Base-by-base conservation (phyloP, 2,797 vertebrate genomes). In the Oreortyx pictus region DNA sequence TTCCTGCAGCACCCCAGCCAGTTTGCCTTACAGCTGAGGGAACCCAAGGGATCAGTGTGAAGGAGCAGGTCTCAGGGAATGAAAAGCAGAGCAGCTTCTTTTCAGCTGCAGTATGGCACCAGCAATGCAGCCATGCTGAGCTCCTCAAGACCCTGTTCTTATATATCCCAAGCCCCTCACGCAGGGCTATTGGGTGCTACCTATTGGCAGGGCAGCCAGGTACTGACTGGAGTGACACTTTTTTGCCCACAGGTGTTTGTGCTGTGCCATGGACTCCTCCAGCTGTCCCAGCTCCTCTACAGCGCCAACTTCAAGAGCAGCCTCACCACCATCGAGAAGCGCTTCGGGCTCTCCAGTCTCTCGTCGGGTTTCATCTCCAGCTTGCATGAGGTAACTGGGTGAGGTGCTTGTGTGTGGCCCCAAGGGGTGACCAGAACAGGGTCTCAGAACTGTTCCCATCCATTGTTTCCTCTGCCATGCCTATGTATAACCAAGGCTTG, bases 221-320 rank as follows among this genome's bases (percentile, higher is more conserved):
- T 29, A 33, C 49, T 74, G 27, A 61, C 71, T 15, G 62, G 22
- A 16, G 31, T 44, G 62, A 44, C 9, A 1, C 71, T 10, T 46
- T 15, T 59, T 81, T 64, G 7, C 50, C 74, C 5, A 0, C 89
- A 99, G 99, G 92, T 99, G 82, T 99, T 99, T 24, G 98, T 99
- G 92, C 92, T 99, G 68, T 99, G 98, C 94, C 99, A 99, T 1
- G 98, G 99, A 54, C 97, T 99, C 54, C 98, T 99, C 78, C 99
- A 99, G 98, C 97, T 99, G 88, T 98, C 98, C 49, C 99, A 99
- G 97, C 98, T 99, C 78, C 98, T 99, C 62, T 99, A 99, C 97
- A 99, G 98, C 0, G 96, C 99, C 86, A 99, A 99, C 97, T 99
- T 99, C 97, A 99, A 99, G 97, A 99, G 99, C 98, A 99, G 98